These are phyloP conservation scores for Calcarius lapponicus DNA, from an alignment of 2,797 vertebrate species.

Conservation along the genomic window DNA sequence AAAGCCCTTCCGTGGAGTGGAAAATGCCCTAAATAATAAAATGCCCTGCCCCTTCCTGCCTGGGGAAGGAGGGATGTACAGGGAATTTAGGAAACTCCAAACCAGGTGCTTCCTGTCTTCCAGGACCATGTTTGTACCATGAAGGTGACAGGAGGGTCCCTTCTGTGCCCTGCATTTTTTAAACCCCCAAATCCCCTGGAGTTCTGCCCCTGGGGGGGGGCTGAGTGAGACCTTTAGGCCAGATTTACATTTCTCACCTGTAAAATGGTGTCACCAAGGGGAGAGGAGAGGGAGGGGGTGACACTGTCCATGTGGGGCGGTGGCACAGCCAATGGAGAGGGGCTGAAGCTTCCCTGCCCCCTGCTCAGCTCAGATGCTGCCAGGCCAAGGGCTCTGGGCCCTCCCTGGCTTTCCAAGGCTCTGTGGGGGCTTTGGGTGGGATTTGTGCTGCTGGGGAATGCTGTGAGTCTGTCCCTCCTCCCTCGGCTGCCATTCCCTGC, in stretches of 20 bases:
- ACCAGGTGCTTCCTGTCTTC: accelerated
- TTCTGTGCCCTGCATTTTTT: too few species aligned
- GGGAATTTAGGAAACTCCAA: background rate
- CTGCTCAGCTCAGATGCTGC: background rate
- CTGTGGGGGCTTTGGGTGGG: background rate
- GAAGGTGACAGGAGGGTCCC: background rate
- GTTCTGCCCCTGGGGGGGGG: background rate
- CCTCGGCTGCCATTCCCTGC: background rate
- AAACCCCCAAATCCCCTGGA: background rate
- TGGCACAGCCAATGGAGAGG: background rate
- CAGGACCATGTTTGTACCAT: background rate
- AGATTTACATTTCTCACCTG: background rate
- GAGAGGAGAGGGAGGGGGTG: background rate
- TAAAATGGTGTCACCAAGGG: background rate
- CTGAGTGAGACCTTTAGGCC: background rate
- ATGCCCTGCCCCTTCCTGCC: background rate
- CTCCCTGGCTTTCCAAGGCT: background rate
- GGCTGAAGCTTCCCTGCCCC: background rate
- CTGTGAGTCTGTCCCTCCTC: too few species aligned
- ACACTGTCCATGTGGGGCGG: accelerated
- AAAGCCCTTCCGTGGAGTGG: background rate
- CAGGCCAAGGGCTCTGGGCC: background rate
- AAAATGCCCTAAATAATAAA: background rate
- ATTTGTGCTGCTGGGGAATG: background rate
- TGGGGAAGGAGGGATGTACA: background rate